A percentile compares a stretch with the other conserved stretches of the same genome.
Conservation (phyloP, 2,888 invertebrate species). For the Meandrusa payeni region DNA sequence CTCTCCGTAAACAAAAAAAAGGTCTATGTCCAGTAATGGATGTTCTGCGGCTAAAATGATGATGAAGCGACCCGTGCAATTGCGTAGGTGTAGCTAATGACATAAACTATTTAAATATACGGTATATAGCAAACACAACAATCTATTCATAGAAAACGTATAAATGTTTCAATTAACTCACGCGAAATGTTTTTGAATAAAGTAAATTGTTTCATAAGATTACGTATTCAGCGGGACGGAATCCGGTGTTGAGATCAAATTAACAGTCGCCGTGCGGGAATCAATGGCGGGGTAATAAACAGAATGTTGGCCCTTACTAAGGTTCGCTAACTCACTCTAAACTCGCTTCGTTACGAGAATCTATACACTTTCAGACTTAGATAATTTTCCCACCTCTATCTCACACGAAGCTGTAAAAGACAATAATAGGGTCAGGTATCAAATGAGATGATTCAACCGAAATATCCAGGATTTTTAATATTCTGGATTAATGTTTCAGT, state of each 20-base stretch:
- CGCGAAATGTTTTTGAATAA: conserved; percentile 19
- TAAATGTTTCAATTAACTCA: conserved; percentile 7
- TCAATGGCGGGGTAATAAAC: conserved; percentile 25
- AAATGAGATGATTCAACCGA: too few relatives aligned
- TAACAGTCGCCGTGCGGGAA: conserved; percentile 25
- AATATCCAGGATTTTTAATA: too few relatives aligned
- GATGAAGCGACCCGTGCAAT: too few relatives aligned
- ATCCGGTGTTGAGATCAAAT: conserved; percentile 23
- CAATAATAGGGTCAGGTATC: not conserved
- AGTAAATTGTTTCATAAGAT: conserved; percentile 20
- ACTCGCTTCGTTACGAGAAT: not conserved
- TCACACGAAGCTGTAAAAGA: too few relatives aligned
- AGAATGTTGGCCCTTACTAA: conserved; percentile 9
- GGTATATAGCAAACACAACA: not conserved
- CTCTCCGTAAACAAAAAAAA: too few relatives aligned
- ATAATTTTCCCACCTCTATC: too few relatives aligned
- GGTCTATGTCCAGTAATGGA: too few relatives aligned
- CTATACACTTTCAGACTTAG: too few relatives aligned
- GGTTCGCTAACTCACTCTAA: not conserved
- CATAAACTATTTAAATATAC: too few relatives aligned
- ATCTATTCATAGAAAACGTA: not conserved
- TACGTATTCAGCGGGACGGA: conserved; percentile 15
- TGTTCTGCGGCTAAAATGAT: too few relatives aligned
- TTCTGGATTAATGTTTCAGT: too few relatives aligned
- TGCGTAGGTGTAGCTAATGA: too few relatives aligned